Conservation (phyloP, 2,888 invertebrate species). For the Limnephilus auricula region DNA sequence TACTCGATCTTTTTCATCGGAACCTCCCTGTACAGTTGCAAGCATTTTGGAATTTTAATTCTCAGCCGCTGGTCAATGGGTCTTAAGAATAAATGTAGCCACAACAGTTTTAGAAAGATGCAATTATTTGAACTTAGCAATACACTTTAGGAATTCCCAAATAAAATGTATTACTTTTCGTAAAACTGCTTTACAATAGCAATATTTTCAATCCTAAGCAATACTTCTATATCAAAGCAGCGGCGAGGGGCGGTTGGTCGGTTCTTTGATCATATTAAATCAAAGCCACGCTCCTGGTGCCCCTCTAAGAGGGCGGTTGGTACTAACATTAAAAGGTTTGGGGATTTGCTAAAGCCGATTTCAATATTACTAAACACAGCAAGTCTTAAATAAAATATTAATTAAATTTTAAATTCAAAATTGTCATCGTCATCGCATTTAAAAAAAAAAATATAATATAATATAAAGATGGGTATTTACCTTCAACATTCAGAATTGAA, state of each 20-base stretch:
- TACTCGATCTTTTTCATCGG: no score
- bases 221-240: slow-evolving; percentile 16
- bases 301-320: slow-evolving; percentile 44
- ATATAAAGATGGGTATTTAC: no score
- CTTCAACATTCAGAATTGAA: no score
- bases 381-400: neutral
- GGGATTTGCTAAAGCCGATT: slow-evolving; percentile 60
- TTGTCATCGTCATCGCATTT: neutral
- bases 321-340: slow-evolving; percentile 59
- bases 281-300: slow-evolving; percentile 61
- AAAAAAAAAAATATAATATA: neutral
- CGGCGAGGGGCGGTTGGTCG: slow-evolving; percentile 20
- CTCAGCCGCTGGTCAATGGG: no score
- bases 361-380: slow-evolving; percentile 41
- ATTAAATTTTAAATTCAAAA: neutral
- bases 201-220: slow-evolving; percentile 11
- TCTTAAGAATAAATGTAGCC: neutral
- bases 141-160: neutral
- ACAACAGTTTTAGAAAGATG: neutral
- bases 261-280: slow-evolving; percentile 66
- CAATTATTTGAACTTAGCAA: neutral
- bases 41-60: no score
- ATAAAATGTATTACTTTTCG: neutral
- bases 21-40: no score
- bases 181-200: slow-evolving; percentile 14